These are phyloP conservation scores for Smithornis capensis DNA, from an alignment of 2,113 vertebrate species.

Conservation along the genomic window DNA sequence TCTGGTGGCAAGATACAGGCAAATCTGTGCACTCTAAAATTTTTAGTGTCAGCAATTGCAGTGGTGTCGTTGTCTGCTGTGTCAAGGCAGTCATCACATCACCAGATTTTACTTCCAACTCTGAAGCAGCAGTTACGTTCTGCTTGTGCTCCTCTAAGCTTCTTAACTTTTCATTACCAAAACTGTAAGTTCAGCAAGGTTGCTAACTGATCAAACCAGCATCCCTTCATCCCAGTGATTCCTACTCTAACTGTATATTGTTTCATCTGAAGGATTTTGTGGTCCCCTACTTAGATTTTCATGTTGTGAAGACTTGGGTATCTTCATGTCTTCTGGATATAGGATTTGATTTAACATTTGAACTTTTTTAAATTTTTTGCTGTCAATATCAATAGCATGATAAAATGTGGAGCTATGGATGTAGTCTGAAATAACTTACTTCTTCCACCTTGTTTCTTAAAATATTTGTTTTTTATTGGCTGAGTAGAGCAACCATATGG, in stretches of 20 bases:
- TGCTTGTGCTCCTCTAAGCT: neutral
- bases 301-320: neutral
- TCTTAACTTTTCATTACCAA: neutral
- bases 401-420: neutral
- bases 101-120: neutral
- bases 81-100: neutral
- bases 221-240: neutral
- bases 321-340: neutral
- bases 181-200: neutral
- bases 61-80: rapidly evolving
- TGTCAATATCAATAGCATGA: rapidly evolving
- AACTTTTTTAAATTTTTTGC: neutral
- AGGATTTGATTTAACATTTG: neutral
- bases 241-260: neutral
- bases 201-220: neutral
- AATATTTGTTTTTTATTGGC: neutral
- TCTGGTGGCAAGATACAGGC: neutral
- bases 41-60: neutral
- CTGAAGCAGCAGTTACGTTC: rapidly evolving
- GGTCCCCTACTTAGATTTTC: neutral
- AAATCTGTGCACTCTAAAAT: neutral
- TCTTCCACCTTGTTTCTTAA: neutral
- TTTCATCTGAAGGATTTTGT: neutral
- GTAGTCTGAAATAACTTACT: neutral
- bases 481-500: neutral